phyloP scores from a whole-genome alignment of 2,113 vertebrate species.

The Calyptomena viridis region DNA sequence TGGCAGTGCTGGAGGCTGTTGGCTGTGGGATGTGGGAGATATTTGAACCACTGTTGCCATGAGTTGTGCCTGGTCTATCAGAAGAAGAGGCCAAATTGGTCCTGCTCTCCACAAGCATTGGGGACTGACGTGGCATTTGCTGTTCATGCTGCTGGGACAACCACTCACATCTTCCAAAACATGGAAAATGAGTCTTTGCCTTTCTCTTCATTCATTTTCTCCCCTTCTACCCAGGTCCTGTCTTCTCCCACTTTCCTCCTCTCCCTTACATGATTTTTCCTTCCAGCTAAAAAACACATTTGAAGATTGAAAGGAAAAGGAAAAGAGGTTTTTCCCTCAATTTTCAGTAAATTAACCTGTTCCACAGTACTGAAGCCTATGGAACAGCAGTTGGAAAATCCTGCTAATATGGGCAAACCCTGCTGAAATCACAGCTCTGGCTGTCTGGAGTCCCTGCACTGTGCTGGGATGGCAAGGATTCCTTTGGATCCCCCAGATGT shows the following conservation, averaged over 20 bases:
- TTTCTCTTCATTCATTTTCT: not conserved
- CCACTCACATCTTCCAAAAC: not conserved
- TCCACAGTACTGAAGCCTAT: not conserved
- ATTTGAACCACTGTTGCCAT: rapidly evolving
- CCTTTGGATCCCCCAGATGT: not conserved
- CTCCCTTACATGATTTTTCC: not conserved
- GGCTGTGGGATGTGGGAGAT: not conserved
- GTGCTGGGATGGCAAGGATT: not conserved
- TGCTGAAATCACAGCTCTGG: not conserved
- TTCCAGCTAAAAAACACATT: not conserved
- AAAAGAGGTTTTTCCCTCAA: not conserved
- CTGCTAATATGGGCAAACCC: not conserved
- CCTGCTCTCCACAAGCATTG: not conserved
- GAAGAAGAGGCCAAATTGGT: not conserved
- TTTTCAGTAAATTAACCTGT: not conserved
- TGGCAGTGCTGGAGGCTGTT: not conserved
- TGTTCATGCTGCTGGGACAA: not conserved
- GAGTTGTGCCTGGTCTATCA: rapidly evolving
- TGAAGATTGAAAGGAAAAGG: not conserved
- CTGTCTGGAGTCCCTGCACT: not conserved
- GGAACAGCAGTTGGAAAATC: not conserved
- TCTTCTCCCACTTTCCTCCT: not conserved
- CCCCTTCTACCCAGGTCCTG: not conserved
- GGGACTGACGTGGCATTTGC: too few species aligned
- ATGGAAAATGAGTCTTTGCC: not conserved